phyloP scores from a whole-genome alignment of 2,113 vertebrate species.

The Seriola aureovittata region DNA sequence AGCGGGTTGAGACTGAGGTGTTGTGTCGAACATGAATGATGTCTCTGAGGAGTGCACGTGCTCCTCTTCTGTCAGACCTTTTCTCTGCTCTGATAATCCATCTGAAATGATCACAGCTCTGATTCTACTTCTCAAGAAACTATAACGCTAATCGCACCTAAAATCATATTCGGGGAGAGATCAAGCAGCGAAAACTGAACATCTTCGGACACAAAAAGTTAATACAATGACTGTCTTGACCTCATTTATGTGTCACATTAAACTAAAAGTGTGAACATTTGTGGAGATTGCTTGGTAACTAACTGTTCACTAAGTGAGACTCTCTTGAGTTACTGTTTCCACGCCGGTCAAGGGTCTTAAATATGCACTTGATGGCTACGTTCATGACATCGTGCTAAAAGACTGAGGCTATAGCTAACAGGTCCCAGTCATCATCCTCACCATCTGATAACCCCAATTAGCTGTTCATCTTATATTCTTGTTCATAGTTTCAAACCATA shows the following conservation, averaged over 20 bases:
- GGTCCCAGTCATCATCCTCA: not conserved
- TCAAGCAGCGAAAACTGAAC: conserved; percentile 9
- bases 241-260: not conserved
- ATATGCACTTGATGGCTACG: not conserved
- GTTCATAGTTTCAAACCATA: not conserved
- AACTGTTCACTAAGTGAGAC: not conserved
- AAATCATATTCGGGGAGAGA: conserved; percentile 8
- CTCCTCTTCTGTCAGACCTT: not conserved
- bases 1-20: conserved; percentile 31
- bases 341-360: not conserved
- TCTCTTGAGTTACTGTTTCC: not conserved
- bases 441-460: not conserved
- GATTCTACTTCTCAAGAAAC: conserved; percentile 13
- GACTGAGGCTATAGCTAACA: too few relatives aligned
- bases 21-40: conserved; percentile 45
- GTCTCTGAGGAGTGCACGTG: conserved; percentile 19
- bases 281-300: not conserved
- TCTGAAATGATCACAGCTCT: conserved; percentile 3
- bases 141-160: not conserved
- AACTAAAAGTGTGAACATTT: conserved; percentile 6
- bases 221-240: not conserved
- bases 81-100: not conserved
- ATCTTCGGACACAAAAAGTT: not conserved
- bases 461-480: not conserved
- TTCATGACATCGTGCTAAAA: not conserved